Percentiles rank a stretch among this genome's conserved stretches.
phyloP scores from a whole-genome alignment of 2,888 invertebrate species.

The Drosophila heteroneura region DNA sequence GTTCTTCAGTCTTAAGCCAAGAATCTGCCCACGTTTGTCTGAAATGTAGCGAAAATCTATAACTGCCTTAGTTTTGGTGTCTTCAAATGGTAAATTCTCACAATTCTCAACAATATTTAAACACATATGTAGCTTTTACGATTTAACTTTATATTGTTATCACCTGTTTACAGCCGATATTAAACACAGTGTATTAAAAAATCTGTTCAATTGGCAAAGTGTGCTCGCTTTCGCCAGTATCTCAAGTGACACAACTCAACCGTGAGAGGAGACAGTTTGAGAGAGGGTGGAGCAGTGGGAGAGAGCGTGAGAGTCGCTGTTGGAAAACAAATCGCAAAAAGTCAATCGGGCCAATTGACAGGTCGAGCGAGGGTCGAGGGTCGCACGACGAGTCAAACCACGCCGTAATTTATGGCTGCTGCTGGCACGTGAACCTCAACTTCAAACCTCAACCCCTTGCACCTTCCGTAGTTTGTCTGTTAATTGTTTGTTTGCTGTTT shows the following conservation, averaged over 20 bases:
- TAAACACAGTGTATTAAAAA: background rate
- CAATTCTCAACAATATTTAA: background rate
- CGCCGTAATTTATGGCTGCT: constrained; percentile 78
- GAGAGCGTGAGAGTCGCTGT: constrained; percentile 37
- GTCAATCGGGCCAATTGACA: constrained; percentile 80
- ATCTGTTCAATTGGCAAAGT: background rate
- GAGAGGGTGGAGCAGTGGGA: constrained; percentile 1
- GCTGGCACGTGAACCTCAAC: constrained; percentile 71
- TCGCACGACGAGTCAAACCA: constrained; percentile 69
- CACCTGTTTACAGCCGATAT: background rate
- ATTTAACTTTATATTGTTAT: background rate
- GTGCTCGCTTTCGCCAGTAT: constrained; percentile 25
- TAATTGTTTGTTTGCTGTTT: constrained; percentile 85
- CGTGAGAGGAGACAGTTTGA: constrained; percentile 34
- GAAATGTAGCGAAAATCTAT: background rate
- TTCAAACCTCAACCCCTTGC: constrained; percentile 43
- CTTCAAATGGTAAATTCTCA: background rate
- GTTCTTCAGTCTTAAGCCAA: background rate
- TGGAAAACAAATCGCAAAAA: constrained; percentile 54
- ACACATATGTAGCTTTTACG: background rate
- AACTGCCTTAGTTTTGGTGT: background rate
- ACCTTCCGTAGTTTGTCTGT: constrained; percentile 63
- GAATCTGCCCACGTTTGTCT: background rate
- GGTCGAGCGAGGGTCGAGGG: constrained; percentile 21
- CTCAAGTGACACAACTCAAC: constrained; percentile 68